These are phyloP conservation scores for Meteorus sp. DNA, from an alignment of 1,140 invertebrate species.

Conservation along the genomic window DNA sequence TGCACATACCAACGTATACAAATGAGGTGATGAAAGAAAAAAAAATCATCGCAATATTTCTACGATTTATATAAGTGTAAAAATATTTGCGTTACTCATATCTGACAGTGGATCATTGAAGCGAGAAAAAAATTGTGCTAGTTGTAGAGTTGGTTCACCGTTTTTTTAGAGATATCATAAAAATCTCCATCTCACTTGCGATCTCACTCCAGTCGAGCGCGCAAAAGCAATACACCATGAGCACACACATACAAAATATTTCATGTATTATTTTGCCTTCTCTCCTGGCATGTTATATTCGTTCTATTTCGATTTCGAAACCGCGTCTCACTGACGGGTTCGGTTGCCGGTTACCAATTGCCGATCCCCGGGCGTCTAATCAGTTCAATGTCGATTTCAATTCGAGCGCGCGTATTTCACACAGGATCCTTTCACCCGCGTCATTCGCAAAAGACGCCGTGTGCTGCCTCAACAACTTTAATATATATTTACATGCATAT, in stretches of 20 bases:
- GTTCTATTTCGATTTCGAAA: conserved; percentile 16
- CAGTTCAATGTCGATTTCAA: conserved; percentile 28
- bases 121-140: background rate
- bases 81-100: no score
- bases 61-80: no score
- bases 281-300: background rate
- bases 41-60: no score
- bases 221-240: background rate
- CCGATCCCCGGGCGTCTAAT: conserved; percentile 19
- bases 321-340: conserved; percentile 16
- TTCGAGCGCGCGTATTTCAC: conserved; percentile 1
- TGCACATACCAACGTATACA: no score
- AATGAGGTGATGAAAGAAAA: no score
- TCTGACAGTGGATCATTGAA: no score
- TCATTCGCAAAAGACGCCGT: background rate
- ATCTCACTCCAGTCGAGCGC: background rate
- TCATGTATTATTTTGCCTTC: background rate
- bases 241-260: background rate
- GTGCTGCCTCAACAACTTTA: background rate
- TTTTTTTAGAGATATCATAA: background rate
- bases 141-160: background rate
- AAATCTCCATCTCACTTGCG: background rate
- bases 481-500: no score
- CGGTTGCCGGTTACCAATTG: conserved; percentile 7
- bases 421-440: conserved; percentile 23